phyloP scores from a whole-genome alignment of 37 sponge, comb jelly and placozoan species.

The Hormiphora californensis region DNA sequence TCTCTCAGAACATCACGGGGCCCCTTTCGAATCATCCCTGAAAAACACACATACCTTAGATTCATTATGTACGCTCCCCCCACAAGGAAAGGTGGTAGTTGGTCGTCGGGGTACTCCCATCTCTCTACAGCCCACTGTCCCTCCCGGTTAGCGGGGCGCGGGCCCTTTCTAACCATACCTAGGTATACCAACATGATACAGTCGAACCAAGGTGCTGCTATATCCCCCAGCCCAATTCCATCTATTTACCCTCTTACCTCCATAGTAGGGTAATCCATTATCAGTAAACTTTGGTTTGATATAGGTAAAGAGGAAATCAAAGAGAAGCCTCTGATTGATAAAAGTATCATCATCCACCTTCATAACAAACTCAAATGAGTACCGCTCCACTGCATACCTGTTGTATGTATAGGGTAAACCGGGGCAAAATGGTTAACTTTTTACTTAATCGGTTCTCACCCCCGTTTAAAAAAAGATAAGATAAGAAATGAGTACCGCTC shows the following conservation, averaged over 20 bases:
- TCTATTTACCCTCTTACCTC: no score
- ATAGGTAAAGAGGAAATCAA: constrained; percentile 39
- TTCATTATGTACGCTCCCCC: constrained; percentile 31
- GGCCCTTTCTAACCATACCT: background rate
- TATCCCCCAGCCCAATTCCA: no score
- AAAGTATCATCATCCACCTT: constrained; percentile 50
- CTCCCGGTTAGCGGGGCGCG: background rate
- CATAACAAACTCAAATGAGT: constrained; percentile 11
- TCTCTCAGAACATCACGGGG: constrained; percentile 36
- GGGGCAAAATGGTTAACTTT: no score
- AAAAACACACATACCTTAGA: background rate
- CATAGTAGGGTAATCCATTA: constrained; percentile 1
- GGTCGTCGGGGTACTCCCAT: background rate
- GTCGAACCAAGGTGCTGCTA: no score
- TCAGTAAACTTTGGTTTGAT: constrained; percentile 40
- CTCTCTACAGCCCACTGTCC: constrained; percentile 24
- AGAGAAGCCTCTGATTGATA: background rate
- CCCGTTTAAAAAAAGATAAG: no score
- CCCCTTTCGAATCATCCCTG: constrained; percentile 48
- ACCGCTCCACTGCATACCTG: constrained; percentile 49
- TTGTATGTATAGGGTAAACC: no score
- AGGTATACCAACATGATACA: no score
- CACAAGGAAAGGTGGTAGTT: background rate
- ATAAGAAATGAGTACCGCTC: no score
- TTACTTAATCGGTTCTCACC: no score